Evolutionary conservation across 2,797 vertebrate genomes (phyloP).

Genomic region (Denticeps clupeoides): DNA sequence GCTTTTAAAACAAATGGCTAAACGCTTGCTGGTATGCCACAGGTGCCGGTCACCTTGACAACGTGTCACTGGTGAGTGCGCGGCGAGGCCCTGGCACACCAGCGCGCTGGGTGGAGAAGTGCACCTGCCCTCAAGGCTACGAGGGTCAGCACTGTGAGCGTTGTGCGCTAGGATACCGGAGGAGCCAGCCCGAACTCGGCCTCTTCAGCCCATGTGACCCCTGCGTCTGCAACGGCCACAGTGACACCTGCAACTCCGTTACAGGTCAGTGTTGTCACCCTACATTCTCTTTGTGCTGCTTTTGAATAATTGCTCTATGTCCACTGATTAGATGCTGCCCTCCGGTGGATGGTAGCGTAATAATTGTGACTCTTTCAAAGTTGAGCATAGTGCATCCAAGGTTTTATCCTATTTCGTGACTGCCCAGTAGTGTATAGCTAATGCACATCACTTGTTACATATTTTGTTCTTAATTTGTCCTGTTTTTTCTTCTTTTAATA

Average conservation of each 20-base stretch:
- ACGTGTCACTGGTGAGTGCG: slow-evolving; percentile 72
- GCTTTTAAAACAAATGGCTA: neutral
- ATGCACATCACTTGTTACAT: too few relatives aligned
- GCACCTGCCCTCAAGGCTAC: slow-evolving; percentile 80
- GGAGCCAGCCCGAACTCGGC: slow-evolving; percentile 62
- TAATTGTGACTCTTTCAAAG: too few relatives aligned
- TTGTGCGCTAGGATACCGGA: slow-evolving; percentile 76
- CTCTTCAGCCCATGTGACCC: slow-evolving; percentile 82
- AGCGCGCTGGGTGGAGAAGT: slow-evolving; percentile 82
- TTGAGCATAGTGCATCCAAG: too few relatives aligned
- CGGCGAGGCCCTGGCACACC: slow-evolving; percentile 59
- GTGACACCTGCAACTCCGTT: slow-evolving; percentile 71
- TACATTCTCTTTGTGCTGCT: too few relatives aligned
- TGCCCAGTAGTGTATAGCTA: too few relatives aligned
- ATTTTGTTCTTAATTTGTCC: too few relatives aligned
- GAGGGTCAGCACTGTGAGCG: slow-evolving; percentile 85
- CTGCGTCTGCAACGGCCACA: slow-evolving; percentile 83
- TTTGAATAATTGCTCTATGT: too few relatives aligned
- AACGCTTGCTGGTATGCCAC: neutral
- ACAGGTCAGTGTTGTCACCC: slow-evolving; percentile 58
- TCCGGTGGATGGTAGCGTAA: too few relatives aligned
- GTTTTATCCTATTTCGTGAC: too few relatives aligned
- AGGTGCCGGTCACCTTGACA: slow-evolving; percentile 86
- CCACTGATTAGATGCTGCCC: too few relatives aligned
- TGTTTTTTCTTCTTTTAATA: too few relatives aligned